phyloP scores from a whole-genome alignment of 2,888 invertebrate genomes.

The Drosophila hamatofila region DNA sequence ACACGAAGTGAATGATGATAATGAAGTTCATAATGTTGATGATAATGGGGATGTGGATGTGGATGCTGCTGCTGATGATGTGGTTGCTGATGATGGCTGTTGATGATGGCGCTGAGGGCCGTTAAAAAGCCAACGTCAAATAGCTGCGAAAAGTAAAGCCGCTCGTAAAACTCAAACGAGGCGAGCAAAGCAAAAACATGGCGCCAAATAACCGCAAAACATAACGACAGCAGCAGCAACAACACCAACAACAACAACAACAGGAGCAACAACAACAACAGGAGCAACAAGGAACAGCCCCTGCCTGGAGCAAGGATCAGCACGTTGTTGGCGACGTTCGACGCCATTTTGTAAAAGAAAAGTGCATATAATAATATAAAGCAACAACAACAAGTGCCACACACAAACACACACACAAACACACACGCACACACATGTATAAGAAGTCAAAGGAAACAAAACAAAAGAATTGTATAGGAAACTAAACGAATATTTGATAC shows the following conservation, averaged over 20 bases:
- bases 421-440: conserved; percentile 23
- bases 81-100: conserved; percentile 11
- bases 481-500: conserved; percentile 22
- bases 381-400: conserved; percentile 53
- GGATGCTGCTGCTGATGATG: background rate
- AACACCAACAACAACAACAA: conserved; percentile 56
- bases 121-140: conserved; percentile 78
- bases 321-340: conserved; percentile 75
- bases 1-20: conserved; percentile 59
- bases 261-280: conserved; percentile 48
- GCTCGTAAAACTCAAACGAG: conserved; percentile 81
- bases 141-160: conserved; percentile 81
- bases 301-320: conserved; percentile 43
- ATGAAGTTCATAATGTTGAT: conserved; percentile 1
- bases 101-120: conserved; percentile 48
- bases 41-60: background rate
- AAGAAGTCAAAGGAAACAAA: conserved; percentile 60
- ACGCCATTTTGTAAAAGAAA: conserved; percentile 81
- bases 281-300: conserved; percentile 17
- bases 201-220: conserved; percentile 82
- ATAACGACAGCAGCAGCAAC: conserved; percentile 64
- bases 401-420: conserved; percentile 26
- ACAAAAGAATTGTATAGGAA: conserved; percentile 9
- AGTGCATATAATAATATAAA: conserved; percentile 81
- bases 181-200: conserved; percentile 77